Evolutionary conservation across 2,888 invertebrate species (phyloP), one percentile per base, ranked within the genome.

Genomic region (Rotaria macrura): DNA sequence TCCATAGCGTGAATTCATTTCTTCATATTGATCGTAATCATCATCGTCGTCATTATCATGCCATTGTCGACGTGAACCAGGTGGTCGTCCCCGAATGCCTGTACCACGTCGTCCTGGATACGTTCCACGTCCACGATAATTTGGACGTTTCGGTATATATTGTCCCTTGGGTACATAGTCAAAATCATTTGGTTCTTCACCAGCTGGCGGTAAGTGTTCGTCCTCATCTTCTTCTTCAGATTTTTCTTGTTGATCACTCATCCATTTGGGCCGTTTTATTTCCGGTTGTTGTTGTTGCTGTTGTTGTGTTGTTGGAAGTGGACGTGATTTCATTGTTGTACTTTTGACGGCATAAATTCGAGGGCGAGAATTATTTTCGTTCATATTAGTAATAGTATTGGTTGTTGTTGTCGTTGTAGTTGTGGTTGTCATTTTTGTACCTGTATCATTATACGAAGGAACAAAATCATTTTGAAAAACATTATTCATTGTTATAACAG

Each of bases 1-100:
- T 65, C 65, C 65, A 79, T 43, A 40, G 25, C 79, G 20, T 43
- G 40, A 40, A 79, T 79, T 43, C 2, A n/a, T 25, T 79, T 79
- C 79, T n/a, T 79, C 79, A n/a, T 79, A 40, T 79, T 79, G 43
- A 79, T 79, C 79, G 14, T 79, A 40, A 79, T 79, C 79, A 79
- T 43, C 40, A n/a, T 40, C 79, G 17, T 79, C 79, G n/a, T 79
- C 40, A n/a, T 79, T 43, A 43, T 79, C 43, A 79, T 79, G 25
- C 43, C 43, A 79, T n/a, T 43, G 40, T 43, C 43, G 40, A 20
- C 79, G 43, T 79, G 40, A 43, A 43, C 43, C 43, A 2, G 40
- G 79, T 79, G 79, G 79, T n/a, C 43, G n/a, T 79, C 43, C 43
- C 25, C 79, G 43, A 40, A 79, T 79, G n/a, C 79, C 43, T n/a